phyloP scores from a whole-genome alignment of 2,113 vertebrate genomes.

The Hystrix brachyura region DNA sequence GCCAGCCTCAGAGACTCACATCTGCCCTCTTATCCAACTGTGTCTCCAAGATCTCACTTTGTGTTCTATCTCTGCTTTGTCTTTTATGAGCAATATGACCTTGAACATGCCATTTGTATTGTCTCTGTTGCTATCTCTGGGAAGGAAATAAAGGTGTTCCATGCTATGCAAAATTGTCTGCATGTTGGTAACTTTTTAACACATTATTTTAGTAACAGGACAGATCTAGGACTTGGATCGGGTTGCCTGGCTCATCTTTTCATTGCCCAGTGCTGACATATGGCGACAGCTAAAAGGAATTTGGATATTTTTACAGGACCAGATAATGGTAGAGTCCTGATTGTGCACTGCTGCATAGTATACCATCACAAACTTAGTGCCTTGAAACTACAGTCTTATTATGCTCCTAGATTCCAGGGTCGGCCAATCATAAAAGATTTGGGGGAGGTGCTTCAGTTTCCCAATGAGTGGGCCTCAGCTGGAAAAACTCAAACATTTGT shows the following conservation, averaged over 20 bases:
- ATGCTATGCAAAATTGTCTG: not conserved
- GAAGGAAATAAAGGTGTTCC: not conserved
- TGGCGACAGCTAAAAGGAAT: not conserved
- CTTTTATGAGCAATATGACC: not conserved
- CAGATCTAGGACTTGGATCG: not conserved
- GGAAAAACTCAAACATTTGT: not conserved
- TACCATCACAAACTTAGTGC: not conserved
- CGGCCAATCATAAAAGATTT: not conserved
- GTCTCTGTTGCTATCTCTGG: not conserved
- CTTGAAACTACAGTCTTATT: not conserved
- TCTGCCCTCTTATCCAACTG: not conserved
- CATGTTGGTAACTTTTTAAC: not conserved
- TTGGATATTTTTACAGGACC: not conserved
- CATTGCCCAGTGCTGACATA: not conserved
- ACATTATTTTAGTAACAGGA: not conserved
- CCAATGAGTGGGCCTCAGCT: not conserved
- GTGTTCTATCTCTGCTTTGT: not conserved
- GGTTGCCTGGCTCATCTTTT: not conserved
- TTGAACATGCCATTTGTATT: not conserved
- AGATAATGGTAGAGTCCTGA: not conserved
- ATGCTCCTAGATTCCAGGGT: not conserved
- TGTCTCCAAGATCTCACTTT: not conserved
- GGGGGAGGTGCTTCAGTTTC: not conserved
- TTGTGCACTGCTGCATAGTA: not conserved
- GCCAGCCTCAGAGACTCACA: not conserved